Conservation (phyloP, 92 coral and sea anemone genomes). For the Umimayanthus chanpuru region DNA sequence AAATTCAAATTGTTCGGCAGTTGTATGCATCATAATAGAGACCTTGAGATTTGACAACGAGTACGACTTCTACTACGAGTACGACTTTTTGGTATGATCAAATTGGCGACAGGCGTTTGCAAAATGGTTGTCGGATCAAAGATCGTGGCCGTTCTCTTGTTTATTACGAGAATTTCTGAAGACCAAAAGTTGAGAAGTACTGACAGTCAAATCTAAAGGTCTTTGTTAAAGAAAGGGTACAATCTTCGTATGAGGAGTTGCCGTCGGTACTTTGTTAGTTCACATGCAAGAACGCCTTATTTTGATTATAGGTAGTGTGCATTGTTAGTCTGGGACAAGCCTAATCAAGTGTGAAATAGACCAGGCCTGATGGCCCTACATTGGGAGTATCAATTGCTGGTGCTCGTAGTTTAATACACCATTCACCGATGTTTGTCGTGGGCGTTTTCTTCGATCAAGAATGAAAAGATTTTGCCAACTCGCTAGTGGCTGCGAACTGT, state of each 20-base stretch:
- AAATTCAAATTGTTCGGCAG: neutral
- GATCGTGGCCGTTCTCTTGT: no score
- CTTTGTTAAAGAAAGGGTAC: no score
- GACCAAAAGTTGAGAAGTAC: no score
- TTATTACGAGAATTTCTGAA: no score
- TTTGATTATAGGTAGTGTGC: neutral
- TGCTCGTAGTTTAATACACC: neutral
- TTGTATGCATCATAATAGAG: neutral
- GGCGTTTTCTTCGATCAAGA: neutral
- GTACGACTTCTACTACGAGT: no score
- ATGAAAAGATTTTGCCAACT: neutral
- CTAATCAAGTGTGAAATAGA: neutral
- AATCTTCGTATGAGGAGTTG: neutral
- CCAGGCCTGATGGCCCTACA: neutral
- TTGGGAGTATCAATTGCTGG: neutral
- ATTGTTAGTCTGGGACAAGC: neutral
- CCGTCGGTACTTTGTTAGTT: neutral
- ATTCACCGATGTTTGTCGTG: neutral
- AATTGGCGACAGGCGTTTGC: no score
- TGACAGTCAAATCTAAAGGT: no score
- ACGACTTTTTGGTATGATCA: no score
- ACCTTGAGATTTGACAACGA: no score
- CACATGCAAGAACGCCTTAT: neutral
- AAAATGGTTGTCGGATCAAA: no score
- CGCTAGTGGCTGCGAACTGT: neutral